Base-by-base conservation (phyloP, 2,888 invertebrate genomes). In the Melanophora roralis region DNA sequence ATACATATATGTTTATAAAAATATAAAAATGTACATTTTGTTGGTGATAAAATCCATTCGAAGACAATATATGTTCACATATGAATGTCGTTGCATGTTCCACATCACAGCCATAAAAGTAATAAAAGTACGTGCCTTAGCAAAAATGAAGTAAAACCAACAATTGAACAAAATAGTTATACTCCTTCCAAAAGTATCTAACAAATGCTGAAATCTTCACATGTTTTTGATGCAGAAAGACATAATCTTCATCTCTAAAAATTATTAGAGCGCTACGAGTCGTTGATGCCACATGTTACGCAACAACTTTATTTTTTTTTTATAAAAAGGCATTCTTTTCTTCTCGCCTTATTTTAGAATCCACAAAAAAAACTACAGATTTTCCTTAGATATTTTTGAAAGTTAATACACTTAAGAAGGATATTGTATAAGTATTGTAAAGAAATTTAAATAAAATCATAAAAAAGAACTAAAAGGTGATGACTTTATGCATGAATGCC, bases 21-120 rank as follows among this genome's bases (percentile, higher is more conserved):
- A n/a, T n/a, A n/a, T n/a, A n/a, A n/a, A n/a, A n/a, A n/a, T n/a
- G n/a, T n/a, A 36, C 14, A 40, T 57, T 65, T 65, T 32, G 21
- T 47, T 21, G 16, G 19, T n/a, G 43, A 57, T 64, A 57, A 67
- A 73, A 55, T 8, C 9, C 21, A 67, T 53, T 62, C 38, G 23
- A 57, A 38, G 36, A 3, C 57, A 69, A 68, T 43, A 68, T 59
- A 19, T 72, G 21, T 11, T 16, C 43, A 60, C 45, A 78, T 59
- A 55, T 49, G 49, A 47, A 40, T 60, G 64, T 34, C 55, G 84
- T 84, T 83, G 84, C 84, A 84, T 86, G 86, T 84, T 84, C 85
- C 85, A 86, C 85, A 85, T 84, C 85, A 85, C 84, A 80, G 86
- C 85, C 78, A 79, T 78, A 68, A 85, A 85, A 87, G 86, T 86